phyloP scores from a whole-genome alignment of 2,797 vertebrate species.

The Lacerta viridis region DNA sequence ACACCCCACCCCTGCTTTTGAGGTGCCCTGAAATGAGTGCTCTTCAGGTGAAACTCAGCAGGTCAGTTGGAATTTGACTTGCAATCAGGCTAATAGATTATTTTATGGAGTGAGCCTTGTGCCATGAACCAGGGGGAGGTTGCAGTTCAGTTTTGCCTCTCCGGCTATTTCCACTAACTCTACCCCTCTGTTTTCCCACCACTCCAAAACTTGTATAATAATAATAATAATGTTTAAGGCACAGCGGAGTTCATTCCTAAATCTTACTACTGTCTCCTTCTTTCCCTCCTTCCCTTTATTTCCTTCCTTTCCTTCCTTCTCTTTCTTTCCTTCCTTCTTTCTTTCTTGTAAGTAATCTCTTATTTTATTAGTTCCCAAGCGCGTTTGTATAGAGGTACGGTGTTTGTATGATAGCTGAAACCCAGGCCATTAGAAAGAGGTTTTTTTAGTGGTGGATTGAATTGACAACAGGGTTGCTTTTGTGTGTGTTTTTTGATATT shows the following conservation, averaged over 20 bases:
- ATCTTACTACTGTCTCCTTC: not conserved
- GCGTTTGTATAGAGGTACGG: slow-evolving; percentile 54
- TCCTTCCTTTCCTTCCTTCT: too few species aligned
- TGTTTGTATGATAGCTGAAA: slow-evolving; percentile 47
- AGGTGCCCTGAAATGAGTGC: not conserved
- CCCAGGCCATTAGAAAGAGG: slow-evolving; percentile 19
- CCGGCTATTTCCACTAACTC: not conserved
- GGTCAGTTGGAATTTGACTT: not conserved
- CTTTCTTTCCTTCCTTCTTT: not conserved
- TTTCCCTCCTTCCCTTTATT: not conserved
- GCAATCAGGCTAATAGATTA: rapidly evolving
- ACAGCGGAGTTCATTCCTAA: not conserved
- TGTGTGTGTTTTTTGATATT: slow-evolving; percentile 44
- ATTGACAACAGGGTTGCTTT: slow-evolving; percentile 43
- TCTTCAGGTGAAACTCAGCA: not conserved
- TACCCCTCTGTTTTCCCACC: not conserved
- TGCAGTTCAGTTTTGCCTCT: not conserved
- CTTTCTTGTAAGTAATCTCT: slow-evolving; percentile 46
- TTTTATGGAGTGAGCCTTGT: not conserved
- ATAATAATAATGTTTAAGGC: not conserved
- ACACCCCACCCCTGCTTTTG: not conserved
- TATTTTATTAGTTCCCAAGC: slow-evolving; percentile 44
- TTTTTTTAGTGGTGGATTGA: slow-evolving; percentile 32
- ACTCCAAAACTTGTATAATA: not conserved
- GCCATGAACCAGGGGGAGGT: not conserved